Conservation (phyloP, 2,797 vertebrate species). For the Rhinatrema bivittatum region DNA sequence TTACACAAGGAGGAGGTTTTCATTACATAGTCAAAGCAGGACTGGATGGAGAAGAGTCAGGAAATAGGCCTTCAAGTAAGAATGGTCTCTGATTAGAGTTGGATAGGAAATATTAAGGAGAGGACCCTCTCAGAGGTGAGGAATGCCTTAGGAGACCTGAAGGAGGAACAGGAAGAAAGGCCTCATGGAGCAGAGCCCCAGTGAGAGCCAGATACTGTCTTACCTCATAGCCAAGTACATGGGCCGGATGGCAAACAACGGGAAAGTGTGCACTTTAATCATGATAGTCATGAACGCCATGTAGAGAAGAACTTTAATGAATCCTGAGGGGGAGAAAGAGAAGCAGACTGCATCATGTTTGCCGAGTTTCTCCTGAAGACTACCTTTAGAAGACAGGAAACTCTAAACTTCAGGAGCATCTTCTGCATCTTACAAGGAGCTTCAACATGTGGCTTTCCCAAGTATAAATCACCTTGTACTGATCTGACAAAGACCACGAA, state of each 20-base stretch:
- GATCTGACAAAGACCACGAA: too few relatives aligned
- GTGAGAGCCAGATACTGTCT: background rate
- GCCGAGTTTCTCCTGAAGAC: too few relatives aligned
- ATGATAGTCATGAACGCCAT: conserved; percentile 99
- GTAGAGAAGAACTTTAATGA: conserved; percentile 93
- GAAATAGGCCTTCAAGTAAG: background rate
- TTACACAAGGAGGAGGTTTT: too few relatives aligned
- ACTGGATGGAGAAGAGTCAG: background rate
- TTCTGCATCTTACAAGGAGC: too few relatives aligned
- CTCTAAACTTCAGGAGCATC: too few relatives aligned
- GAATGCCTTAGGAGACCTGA: background rate
- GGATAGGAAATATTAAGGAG: background rate
- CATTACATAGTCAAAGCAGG: too few relatives aligned
- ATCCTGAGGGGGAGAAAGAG: conserved; percentile 54
- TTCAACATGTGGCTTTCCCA: too few relatives aligned
- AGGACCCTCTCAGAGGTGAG: background rate
- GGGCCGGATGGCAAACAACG: conserved; percentile 91
- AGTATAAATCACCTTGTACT: too few relatives aligned
- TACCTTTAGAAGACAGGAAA: too few relatives aligned
- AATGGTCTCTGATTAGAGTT: background rate
- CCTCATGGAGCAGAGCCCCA: fast-evolving
- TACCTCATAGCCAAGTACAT: conserved; percentile 99
- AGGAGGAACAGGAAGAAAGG: too few relatives aligned
- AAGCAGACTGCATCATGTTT: background rate
- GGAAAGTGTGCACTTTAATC: conserved; percentile 98